phyloP scores from a whole-genome alignment of 2,113 vertebrate genomes.

The Centropristis striata region DNA sequence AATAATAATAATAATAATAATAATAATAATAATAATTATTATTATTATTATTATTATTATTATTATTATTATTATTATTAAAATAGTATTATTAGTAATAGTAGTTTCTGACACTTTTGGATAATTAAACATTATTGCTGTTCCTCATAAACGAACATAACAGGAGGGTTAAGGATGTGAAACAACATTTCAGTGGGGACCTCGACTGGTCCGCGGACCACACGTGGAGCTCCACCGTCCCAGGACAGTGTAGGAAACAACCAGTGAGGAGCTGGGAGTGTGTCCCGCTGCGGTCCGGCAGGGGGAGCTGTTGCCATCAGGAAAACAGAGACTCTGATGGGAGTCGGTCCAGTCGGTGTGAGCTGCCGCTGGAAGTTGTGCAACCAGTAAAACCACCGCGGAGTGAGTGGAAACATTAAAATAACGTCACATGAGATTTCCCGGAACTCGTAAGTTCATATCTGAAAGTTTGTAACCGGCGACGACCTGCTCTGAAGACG shows the following conservation, averaged over 20 bases:
- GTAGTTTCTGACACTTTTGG: too few relatives aligned
- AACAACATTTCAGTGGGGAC: neutral
- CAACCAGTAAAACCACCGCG: constrained; percentile 70
- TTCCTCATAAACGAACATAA: too few relatives aligned
- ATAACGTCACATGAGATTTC: constrained; percentile 62
- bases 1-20: too few relatives aligned
- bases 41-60: too few relatives aligned
- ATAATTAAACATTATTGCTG: too few relatives aligned
- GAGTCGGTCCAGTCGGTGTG: neutral
- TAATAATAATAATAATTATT: too few relatives aligned
- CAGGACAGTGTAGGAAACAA: neutral
- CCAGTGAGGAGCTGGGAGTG: too few relatives aligned
- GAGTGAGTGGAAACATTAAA: constrained; percentile 10
- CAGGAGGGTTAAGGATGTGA: too few relatives aligned
- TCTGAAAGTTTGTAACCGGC: constrained; percentile 4
- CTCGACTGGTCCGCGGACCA: neutral
- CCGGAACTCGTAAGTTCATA: constrained; percentile 57
- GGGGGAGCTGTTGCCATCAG: constrained; percentile 73
- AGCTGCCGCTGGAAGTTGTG: constrained; percentile 57
- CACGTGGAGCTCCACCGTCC: constrained; percentile 5
- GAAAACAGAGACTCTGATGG: neutral
- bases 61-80: too few relatives aligned
- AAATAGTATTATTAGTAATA: too few relatives aligned
- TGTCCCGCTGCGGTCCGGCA: constrained; percentile 34
- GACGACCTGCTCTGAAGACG: constrained; percentile 14